Evolutionary conservation across 2,888 invertebrate species (phyloP).

Genomic region (Acronicta leporina): DNA sequence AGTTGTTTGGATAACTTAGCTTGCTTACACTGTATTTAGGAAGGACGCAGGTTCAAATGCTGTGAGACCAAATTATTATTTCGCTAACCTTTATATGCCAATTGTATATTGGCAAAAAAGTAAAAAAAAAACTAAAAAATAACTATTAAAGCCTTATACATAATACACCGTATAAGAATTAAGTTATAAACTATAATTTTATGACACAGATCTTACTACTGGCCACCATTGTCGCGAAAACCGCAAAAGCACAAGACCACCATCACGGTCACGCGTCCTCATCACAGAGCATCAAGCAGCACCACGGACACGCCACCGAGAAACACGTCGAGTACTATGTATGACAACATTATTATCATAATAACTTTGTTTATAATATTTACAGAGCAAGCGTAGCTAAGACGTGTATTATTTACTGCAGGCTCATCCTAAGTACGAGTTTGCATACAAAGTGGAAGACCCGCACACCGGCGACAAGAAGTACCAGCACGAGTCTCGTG

Average conservation of each 20-base stretch:
- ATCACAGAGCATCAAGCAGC: conserved; percentile 20
- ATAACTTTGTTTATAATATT: background rate
- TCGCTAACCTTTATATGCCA: too few species aligned
- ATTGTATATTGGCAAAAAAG: too few species aligned
- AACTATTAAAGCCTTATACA: too few species aligned
- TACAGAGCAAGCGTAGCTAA: background rate
- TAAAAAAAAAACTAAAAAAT: too few species aligned
- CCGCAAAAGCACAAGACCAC: conserved; percentile 36
- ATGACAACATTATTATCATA: background rate
- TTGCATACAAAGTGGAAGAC: conserved; percentile 85
- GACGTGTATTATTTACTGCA: conserved; percentile 29
- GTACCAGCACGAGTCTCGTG: conserved; percentile 83
- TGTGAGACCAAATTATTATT: too few species aligned
- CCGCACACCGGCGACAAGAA: conserved; percentile 87
- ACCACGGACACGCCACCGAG: conserved; percentile 39
- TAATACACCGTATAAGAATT: too few species aligned
- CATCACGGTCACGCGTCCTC: conserved; percentile 26
- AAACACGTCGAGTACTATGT: conserved; percentile 51
- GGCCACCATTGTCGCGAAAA: conserved; percentile 17
- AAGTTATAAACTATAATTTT: too few species aligned
- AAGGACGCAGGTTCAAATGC: too few species aligned
- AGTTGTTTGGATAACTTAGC: too few species aligned
- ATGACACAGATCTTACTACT: conserved; percentile 15
- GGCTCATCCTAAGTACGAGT: conserved; percentile 85
- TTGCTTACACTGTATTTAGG: too few species aligned